Base-by-base conservation (phyloP, 2,113 vertebrate genomes). In the Calcarius ornatus region DNA sequence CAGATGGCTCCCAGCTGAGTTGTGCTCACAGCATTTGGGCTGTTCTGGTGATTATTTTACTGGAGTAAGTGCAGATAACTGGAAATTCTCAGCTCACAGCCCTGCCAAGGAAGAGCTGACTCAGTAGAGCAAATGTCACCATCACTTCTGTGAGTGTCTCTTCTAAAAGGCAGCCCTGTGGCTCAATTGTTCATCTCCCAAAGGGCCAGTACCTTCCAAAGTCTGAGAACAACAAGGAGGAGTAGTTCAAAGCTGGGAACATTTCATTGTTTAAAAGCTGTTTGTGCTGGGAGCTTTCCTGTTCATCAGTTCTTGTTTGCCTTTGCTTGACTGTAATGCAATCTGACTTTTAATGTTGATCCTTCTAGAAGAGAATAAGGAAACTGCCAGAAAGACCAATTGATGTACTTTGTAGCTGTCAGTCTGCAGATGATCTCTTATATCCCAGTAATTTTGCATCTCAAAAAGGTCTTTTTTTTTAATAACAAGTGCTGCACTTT, bases 381-480 rank as follows among this genome's bases (percentile, higher is more conserved):
- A 88, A 95, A 86, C 76, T 88, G 68, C 88, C 68, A 83, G 54
- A 68, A 78, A 84, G 47, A 75, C 85, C 64, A 57, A 43, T 7
- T 90, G 80, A 83, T 47, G 54, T 93, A 66, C 92, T 92, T 90
- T 71, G 38, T 83, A 79, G 85, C 78, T 84, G 76, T 88, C 95
- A 88, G 79, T 87, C 87, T 92, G 60, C 13, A 51, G 90, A 72
- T 63, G 81, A 87, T 80, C 77, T 83, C 42, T 51, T 61, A 27
- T 86, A 87, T 94, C 63, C 80, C 86, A 69, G 86, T 25, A 91
- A 84, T 95, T 95, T 47, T 94, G 90, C 96, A 73, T 97, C 96
- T 97, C 68, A 53, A 81, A 97, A 97, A 95, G 88, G 82, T 80
- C 96, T 96, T 81, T 93, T 90, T 86, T 93, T 90, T 96, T 88